These are phyloP conservation scores for Pyrocoelia pectoralis DNA, from an alignment of 2,888 invertebrate genomes.

Conservation along the genomic window DNA sequence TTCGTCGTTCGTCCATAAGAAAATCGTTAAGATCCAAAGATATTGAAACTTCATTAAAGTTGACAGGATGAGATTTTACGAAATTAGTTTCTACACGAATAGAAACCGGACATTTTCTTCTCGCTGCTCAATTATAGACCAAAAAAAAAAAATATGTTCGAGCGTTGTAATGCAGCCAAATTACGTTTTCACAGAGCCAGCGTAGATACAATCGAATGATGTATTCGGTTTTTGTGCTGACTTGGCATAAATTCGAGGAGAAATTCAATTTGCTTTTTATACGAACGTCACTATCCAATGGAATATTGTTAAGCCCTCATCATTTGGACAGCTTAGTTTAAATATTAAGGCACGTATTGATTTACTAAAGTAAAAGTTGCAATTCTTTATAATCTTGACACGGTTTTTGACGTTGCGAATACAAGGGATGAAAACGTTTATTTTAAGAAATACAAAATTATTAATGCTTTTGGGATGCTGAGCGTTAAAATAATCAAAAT, in stretches of 20 bases:
- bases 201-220: background rate
- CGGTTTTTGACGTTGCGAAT: too few relatives aligned
- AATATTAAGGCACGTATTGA: background rate
- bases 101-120: background rate
- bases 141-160: background rate
- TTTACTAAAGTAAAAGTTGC: background rate
- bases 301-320: background rate
- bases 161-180: background rate
- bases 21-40: conserved; percentile 9
- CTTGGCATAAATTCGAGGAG: background rate
- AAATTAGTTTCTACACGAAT: background rate
- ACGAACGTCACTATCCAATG: background rate
- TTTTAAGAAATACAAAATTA: too few relatives aligned
- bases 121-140: background rate
- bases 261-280: background rate
- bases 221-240: background rate
- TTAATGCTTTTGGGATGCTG: too few relatives aligned
- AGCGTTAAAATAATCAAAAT: too few relatives aligned
- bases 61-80: background rate
- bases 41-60: background rate
- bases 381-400: too few relatives aligned
- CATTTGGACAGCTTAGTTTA: background rate
- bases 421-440: too few relatives aligned
- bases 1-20: conserved; percentile 15
- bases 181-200: background rate